Conservation (phyloP, 2,113 vertebrate genomes). For the Empidonax traillii region DNA sequence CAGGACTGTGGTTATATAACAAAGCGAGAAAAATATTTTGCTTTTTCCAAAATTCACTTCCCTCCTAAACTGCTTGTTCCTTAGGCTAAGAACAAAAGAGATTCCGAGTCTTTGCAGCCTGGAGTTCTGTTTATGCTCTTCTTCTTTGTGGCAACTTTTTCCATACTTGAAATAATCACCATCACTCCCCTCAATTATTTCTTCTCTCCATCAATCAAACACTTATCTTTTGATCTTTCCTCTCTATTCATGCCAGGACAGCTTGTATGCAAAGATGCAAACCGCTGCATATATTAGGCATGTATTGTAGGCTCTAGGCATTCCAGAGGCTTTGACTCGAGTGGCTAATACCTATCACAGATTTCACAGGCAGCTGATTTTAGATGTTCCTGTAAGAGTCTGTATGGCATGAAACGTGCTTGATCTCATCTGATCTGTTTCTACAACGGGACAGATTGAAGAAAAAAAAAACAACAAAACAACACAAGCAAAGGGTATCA, state of each 20-base stretch:
- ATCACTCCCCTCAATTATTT: constrained; percentile 15
- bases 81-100: constrained; percentile 5
- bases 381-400: background rate
- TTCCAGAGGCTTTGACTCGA: background rate
- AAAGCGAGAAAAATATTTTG: background rate
- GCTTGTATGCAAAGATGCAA: background rate
- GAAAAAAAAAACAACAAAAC: background rate
- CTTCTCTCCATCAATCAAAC: background rate
- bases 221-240: constrained; percentile 29
- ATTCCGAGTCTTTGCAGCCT: background rate
- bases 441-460: background rate
- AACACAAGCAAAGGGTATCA: background rate
- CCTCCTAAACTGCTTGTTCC: background rate
- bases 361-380: background rate
- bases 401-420: background rate
- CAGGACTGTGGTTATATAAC: background rate
- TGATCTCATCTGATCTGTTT: background rate
- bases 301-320: background rate
- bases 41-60: background rate
- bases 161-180: background rate
- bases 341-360: background rate
- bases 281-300: background rate
- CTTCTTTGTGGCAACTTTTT: background rate
- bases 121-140: background rate
- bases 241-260: background rate